phyloP scores from a whole-genome alignment of 2,797 vertebrate species.

The Esox lucius region DNA sequence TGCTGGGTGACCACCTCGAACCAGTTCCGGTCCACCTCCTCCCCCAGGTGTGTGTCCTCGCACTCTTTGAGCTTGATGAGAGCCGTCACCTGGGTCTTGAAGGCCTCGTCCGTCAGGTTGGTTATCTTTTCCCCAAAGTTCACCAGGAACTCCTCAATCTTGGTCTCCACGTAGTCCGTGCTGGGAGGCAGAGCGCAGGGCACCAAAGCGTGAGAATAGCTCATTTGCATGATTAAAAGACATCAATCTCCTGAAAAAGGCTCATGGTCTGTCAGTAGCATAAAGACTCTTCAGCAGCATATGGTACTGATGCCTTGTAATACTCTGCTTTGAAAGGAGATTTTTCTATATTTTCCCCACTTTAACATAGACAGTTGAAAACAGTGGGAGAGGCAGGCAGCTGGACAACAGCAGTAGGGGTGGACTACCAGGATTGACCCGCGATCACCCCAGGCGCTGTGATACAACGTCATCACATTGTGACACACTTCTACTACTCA shows the following conservation, averaged over 20 bases:
- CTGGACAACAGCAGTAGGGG: no score
- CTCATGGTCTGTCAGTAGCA: neutral
- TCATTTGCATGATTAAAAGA: neutral
- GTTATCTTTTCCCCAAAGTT: constrained; percentile 84
- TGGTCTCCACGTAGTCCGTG: constrained; percentile 88
- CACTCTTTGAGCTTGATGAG: constrained; percentile 94
- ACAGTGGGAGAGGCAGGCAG: no score
- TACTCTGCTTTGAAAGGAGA: neutral
- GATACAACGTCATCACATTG: no score
- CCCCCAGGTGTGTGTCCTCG: constrained; percentile 91
- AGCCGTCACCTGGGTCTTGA: constrained; percentile 87
- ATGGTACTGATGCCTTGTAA: neutral
- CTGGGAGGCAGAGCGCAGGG: constrained; percentile 55
- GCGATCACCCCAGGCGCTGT: no score
- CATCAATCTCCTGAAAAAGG: neutral
- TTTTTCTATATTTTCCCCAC: no score
- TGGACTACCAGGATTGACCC: no score
- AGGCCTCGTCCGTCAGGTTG: constrained; percentile 85
- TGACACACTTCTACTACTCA: neutral
- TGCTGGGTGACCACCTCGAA: constrained; percentile 91
- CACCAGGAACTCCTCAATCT: constrained; percentile 91
- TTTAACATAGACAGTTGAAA: no score
- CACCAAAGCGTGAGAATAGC: neutral
- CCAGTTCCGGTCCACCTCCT: constrained; percentile 96
- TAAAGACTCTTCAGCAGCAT: neutral